Percentiles rank a stretch among this genome's conserved stretches.
phyloP scores from a whole-genome alignment of 1,140 invertebrate species.

The Caerostris extrusa region DNA sequence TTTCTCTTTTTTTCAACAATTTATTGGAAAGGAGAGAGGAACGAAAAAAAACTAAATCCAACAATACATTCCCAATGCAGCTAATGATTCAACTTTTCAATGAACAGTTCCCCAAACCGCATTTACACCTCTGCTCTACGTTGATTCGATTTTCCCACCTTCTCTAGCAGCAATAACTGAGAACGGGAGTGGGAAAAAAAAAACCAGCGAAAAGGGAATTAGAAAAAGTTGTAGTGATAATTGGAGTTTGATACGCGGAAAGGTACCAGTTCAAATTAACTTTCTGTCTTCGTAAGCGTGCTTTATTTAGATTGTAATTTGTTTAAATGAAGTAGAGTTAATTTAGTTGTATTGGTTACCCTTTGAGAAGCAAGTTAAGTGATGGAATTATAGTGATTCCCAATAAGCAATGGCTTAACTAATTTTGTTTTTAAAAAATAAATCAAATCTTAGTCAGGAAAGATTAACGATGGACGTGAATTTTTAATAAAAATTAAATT shows the following conservation, averaged over 20 bases:
- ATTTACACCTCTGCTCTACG: conserved; percentile 44
- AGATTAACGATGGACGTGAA: no score
- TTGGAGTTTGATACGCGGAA: conserved; percentile 56
- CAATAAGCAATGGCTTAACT: no score
- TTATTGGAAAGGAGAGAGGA: not conserved
- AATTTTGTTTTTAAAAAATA: no score
- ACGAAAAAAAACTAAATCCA: not conserved
- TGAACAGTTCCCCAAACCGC: conserved; percentile 1
- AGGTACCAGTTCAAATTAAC: not conserved
- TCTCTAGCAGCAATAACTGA: conserved; percentile 36
- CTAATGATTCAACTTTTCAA: conserved; percentile 67
- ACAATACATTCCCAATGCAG: conserved; percentile 36
- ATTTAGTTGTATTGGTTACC: no score
- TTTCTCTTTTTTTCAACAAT: not conserved
- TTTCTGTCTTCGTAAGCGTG: no score
- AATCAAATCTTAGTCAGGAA: no score
- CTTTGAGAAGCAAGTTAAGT: no score
- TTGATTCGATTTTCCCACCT: conserved; percentile 53
- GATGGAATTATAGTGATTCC: no score
- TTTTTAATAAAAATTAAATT: no score
- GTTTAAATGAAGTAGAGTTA: no score
- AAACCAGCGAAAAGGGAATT: not conserved
- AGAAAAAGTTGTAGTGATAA: conserved; percentile 46
- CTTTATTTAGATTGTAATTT: no score
- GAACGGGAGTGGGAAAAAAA: not conserved